Evolutionary conservation across 2,113 vertebrate genomes (phyloP), one percentile per base, ranked within the genome.

Genomic region (Phainopepla nitens): DNA sequence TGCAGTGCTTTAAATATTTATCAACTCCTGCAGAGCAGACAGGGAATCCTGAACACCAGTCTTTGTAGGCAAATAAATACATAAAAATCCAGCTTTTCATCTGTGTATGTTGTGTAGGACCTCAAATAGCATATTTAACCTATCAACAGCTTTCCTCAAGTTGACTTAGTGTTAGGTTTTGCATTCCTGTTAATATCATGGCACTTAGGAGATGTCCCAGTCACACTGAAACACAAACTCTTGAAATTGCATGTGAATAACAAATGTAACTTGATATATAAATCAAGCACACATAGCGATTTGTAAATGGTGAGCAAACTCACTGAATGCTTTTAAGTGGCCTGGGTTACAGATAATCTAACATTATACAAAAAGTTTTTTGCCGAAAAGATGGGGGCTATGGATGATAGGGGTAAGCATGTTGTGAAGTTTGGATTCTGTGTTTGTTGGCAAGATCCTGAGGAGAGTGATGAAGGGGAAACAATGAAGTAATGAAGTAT

Each of bases 1-100:
- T 97, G 87, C 53, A 84, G 33, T 95, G 61, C 86, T 96, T 93
- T 93, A 84, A 86, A 28, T 95, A 90, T 51, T 57, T 97, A 33
- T 47, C 62, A 69, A 28, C 56, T 91, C 51, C 79, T 93, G 79
- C 85, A 91, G 82, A 88, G 82, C 41, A 85, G 57, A 56, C 78
- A 78, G 71, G 82, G 82, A 91, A 76, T 87, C 69, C 71, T 73
- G 76, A 70, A 85, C 4, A 13, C 83, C 62, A 64, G 35, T 49
- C 68, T 89, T 82, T 41, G 15, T 53, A 81, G 61, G 78, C 54
- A 83, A 94, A 71, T 50, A 65, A 79, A 54, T 35, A 92, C n/a
- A 84, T 91, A 85, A 83, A 62, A 61, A 60, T 83, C 36, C 66
- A 82, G 62, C 90, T 86, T 96, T 85, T 84, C 75, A 82, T 75